phyloP scores from a whole-genome alignment of 2,113 vertebrate species.

The Plestiodon gilberti region DNA sequence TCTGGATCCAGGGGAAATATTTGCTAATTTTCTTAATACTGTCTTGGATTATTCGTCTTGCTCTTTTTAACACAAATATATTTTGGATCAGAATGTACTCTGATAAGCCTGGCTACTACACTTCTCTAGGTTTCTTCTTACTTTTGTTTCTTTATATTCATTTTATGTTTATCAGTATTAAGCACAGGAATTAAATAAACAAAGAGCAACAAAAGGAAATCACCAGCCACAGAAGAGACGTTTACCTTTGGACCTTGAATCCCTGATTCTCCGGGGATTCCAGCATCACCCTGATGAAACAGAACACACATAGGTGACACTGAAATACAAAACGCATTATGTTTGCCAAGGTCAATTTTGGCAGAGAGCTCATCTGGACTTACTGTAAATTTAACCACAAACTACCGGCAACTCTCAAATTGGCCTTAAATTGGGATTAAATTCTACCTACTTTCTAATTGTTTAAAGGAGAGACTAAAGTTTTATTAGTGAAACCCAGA shows the following conservation, averaged over 20 bases:
- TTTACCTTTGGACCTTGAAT: slow-evolving; percentile 82
- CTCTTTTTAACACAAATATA: not conserved
- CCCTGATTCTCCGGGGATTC: slow-evolving; percentile 82
- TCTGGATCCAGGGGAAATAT: not conserved
- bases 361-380: not conserved
- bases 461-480: not conserved
- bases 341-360: not conserved
- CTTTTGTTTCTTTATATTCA: not conserved
- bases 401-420: not conserved
- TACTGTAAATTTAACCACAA: not conserved
- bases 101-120: too few relatives aligned
- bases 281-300: slow-evolving; percentile 84
- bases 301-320: not conserved
- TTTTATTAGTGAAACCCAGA: not conserved
- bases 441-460: not conserved
- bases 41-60: not conserved
- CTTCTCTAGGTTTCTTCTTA: not conserved
- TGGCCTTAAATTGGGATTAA: not conserved
- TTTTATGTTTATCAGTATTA: not conserved
- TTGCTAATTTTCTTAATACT: rapidly evolving
- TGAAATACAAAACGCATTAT: not conserved
- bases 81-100: not conserved
- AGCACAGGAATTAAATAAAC: not conserved
- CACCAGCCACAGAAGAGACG: not conserved
- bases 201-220: not conserved